Percentiles rank a stretch among this genome's conserved stretches.
Conservation (phyloP, 2,113 vertebrate genomes). For the Ursus arctos region DNA sequence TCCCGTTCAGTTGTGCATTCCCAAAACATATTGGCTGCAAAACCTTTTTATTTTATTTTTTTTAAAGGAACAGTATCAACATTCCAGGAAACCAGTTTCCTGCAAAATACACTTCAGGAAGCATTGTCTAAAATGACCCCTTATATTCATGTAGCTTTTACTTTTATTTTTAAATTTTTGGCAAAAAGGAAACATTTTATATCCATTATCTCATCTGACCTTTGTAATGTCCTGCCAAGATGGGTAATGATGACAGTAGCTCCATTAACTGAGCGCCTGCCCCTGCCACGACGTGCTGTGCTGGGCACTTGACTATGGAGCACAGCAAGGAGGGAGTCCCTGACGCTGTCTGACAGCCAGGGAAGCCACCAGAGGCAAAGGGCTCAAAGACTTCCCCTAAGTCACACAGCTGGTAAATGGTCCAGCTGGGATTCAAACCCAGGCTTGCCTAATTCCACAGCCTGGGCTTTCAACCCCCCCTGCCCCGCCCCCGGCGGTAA, state of each 20-base stretch:
- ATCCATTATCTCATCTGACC: not conserved
- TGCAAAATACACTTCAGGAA: not conserved
- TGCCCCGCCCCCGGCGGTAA: not conserved
- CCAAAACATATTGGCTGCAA: not conserved
- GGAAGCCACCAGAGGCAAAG: not conserved
- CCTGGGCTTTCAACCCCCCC: not conserved
- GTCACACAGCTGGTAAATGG: not conserved
- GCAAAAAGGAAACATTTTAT: not conserved
- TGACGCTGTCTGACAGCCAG: not conserved
- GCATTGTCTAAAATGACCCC: not conserved
- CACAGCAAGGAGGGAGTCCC: not conserved
- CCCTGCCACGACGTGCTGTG: not conserved
- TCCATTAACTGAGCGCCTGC: not conserved
- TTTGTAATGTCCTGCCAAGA: not conserved
- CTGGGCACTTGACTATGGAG: not conserved
- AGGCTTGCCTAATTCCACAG: not conserved
- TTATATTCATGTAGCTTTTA: not conserved
- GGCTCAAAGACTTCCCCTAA: not conserved
- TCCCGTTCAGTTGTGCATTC: not conserved
- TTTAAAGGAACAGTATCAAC: not conserved
- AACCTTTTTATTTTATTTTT: not conserved
- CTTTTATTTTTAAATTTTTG: constrained; percentile 28
- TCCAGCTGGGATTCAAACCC: constrained; percentile 17
- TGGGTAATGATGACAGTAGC: not conserved
- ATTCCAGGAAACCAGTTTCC: not conserved